These are phyloP conservation scores for Rhea americana DNA, from an alignment of 2,113 vertebrate species.

Conservation along the genomic window DNA sequence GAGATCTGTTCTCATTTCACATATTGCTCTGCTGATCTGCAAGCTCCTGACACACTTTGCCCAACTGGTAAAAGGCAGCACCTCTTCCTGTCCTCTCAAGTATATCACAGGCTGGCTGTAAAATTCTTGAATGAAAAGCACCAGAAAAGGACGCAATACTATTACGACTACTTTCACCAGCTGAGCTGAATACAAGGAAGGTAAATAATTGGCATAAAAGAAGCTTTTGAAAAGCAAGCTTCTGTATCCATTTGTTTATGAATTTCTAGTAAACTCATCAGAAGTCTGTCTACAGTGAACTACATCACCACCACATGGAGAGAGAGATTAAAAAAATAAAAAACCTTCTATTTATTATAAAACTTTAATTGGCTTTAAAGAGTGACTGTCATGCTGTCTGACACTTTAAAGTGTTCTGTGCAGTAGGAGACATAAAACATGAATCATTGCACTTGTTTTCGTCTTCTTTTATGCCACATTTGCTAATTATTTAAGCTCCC, in stretches of 20 bases:
- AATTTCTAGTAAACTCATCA: constrained; percentile 19
- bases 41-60: neutral
- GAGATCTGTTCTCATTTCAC: neutral
- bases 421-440: constrained; percentile 68
- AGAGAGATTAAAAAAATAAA: neutral
- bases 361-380: constrained; percentile 73
- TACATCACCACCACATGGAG: constrained; percentile 12
- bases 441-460: constrained; percentile 75
- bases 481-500: constrained; percentile 68
- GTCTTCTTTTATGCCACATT: constrained; percentile 67
- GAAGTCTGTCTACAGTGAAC: neutral
- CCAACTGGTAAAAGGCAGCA: neutral
- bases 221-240: constrained; percentile 18
- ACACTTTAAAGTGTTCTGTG: constrained; percentile 67
- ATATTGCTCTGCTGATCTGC: fast-evolving
- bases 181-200: neutral
- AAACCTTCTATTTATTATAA: constrained; percentile 62
- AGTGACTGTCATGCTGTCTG: constrained; percentile 62
- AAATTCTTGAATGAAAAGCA: constrained; percentile 34
- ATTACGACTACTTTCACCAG: neutral
- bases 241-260: constrained; percentile 1
- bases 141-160: neutral
- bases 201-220: constrained; percentile 32
- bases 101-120: neutral
- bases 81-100: neutral